These are phyloP conservation scores for Elachura formosa DNA, from an alignment of 2,113 vertebrate species.

Conservation along the genomic window DNA sequence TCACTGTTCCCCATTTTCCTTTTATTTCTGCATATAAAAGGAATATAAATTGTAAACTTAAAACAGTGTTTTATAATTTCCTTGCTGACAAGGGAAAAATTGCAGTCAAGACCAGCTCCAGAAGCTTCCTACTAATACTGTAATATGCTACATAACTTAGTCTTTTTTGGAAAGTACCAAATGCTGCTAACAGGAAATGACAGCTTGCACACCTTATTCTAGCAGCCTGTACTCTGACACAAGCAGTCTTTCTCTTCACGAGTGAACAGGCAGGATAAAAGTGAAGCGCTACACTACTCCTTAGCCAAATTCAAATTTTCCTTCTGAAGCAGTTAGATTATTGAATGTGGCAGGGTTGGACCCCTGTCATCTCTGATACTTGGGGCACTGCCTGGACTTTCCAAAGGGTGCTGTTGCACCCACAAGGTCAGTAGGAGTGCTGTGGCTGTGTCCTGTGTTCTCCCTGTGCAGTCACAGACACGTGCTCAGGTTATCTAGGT, in stretches of 20 bases:
- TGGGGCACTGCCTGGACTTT: neutral
- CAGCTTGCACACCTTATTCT: neutral
- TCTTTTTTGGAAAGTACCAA: neutral
- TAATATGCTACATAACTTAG: neutral
- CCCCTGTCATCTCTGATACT: neutral
- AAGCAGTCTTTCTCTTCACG: neutral
- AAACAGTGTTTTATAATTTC: neutral
- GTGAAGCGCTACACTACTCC: neutral
- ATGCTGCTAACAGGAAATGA: neutral
- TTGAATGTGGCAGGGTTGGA: neutral
- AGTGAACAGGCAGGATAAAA: neutral
- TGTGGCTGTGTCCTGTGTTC: neutral
- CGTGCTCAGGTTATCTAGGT: accelerated
- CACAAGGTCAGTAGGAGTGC: neutral
- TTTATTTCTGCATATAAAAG: neutral
- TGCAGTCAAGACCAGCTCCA: neutral
- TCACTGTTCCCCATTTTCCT: neutral
- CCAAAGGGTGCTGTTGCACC: neutral
- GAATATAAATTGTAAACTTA: neutral
- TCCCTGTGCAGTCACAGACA: accelerated
- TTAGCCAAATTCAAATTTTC: neutral
- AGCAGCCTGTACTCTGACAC: neutral
- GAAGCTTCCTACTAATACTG: neutral
- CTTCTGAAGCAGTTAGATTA: neutral
- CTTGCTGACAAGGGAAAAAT: neutral